phyloP scores from a whole-genome alignment of 92 coral and sea anemone species.

The Ricordea florida region DNA sequence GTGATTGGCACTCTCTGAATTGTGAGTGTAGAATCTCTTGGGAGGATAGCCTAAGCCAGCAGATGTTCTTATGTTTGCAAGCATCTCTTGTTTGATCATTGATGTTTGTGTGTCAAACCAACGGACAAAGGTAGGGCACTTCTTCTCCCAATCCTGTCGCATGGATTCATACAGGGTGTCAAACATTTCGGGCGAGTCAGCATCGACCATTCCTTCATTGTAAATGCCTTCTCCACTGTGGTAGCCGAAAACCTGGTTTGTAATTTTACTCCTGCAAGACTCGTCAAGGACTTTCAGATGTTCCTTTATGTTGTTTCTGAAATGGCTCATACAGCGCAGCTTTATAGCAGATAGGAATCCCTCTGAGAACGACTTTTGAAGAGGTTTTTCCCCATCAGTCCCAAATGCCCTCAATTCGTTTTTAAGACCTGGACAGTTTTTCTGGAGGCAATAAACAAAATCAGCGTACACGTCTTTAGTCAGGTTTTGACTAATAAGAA shows the following conservation, averaged over 20 bases:
- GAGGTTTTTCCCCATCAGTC: constrained; percentile 45
- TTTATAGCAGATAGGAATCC: constrained; percentile 20
- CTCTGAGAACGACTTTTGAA: constrained; percentile 13
- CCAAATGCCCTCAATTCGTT: constrained; percentile 32
- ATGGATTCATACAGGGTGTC: constrained; percentile 35
- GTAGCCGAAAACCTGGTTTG: constrained; percentile 39
- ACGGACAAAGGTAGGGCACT: constrained; percentile 28
- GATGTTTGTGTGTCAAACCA: constrained; percentile 20
- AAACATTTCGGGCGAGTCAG: constrained; percentile 37
- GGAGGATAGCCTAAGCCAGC: constrained; percentile 57
- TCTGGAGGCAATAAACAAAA: constrained; percentile 38
- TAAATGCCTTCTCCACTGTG: constrained; percentile 34
- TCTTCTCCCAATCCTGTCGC: constrained; percentile 26
- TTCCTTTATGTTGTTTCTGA: constrained; percentile 37
- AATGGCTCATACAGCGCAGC: constrained; percentile 38
- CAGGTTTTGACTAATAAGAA: constrained; percentile 35
- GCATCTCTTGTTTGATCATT: constrained; percentile 42
- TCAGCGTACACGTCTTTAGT: constrained; percentile 22
- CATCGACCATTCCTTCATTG: constrained; percentile 46
- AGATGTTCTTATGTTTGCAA: constrained; percentile 41
- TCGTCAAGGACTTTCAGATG: constrained; percentile 33
- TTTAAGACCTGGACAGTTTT: constrained; percentile 43
- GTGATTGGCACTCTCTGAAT: constrained; percentile 55
- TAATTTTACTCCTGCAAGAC: constrained; percentile 6
- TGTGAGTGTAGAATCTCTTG: constrained; percentile 48